phyloP scores from a whole-genome alignment of 2,888 invertebrate genomes.

The Electrophaes corylata region DNA sequence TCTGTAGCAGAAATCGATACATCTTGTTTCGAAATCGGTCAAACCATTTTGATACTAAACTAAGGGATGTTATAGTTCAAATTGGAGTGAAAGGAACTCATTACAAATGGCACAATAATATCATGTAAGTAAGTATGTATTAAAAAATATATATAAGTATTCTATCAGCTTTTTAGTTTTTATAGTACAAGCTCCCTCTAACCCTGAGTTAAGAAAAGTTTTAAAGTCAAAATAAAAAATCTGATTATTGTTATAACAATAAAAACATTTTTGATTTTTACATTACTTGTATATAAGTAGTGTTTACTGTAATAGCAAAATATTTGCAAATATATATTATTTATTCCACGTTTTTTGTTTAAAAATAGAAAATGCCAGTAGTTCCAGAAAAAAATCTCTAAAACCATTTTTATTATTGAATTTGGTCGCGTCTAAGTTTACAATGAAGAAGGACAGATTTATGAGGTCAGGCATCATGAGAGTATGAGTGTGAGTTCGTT shows the following conservation, averaged over 20 bases:
- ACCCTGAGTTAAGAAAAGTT: no score
- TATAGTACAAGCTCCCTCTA: no score
- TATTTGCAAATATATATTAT: no score
- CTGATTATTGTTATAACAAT: no score
- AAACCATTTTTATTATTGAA: constrained; percentile 32
- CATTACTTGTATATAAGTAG: no score
- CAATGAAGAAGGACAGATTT: constrained; percentile 31
- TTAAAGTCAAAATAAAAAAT: no score
- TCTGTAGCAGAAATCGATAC: neutral
- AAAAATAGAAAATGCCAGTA: neutral
- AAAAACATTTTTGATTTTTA: no score
- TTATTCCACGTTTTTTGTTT: neutral
- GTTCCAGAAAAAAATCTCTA: neutral
- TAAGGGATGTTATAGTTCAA: neutral
- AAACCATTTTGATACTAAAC: neutral
- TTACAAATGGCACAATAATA: no score
- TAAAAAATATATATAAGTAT: no score
- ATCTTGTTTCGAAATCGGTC: neutral
- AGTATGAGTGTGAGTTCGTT: constrained; percentile 26
- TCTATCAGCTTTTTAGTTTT: no score
- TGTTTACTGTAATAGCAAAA: no score
- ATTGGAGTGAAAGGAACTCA: neutral
- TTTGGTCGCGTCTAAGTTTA: constrained; percentile 23
- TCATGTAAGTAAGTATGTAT: no score
- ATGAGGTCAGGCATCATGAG: constrained; percentile 32